Conservation (phyloP, 2,888 invertebrate species). For the Euzophera pinguis region DNA sequence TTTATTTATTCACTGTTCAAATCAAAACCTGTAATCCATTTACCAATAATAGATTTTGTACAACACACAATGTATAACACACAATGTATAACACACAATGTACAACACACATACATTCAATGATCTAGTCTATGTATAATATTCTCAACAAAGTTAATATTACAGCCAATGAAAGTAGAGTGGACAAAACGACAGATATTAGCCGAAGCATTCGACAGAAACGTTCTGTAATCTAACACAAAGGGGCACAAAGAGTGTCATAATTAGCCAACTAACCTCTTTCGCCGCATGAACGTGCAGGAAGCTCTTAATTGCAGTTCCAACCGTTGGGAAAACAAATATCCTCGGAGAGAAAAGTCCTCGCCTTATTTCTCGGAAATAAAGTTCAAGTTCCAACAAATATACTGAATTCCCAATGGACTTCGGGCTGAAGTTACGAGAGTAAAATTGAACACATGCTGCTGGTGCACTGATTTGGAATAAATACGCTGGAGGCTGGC, state of each 20-base stretch:
- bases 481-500: background rate
- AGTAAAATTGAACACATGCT: constrained; percentile 54
- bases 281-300: constrained; percentile 39
- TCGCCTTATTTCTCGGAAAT: constrained; percentile 20
- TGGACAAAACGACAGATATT: constrained; percentile 15
- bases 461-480: constrained; percentile 13
- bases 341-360: constrained; percentile 11
- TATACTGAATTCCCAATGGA: constrained; percentile 8
- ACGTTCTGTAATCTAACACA: constrained; percentile 21
- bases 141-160: too few species aligned
- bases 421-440: constrained; percentile 28
- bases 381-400: constrained; percentile 26
- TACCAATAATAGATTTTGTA: too few species aligned
- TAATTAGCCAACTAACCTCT: constrained; percentile 49
- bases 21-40: too few species aligned
- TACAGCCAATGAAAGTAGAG: background rate
- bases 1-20: too few species aligned
- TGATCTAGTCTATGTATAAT: too few species aligned
- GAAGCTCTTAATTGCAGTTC: constrained; percentile 52
- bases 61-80: too few species aligned
- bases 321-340: constrained; percentile 27
- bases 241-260: constrained; percentile 40
- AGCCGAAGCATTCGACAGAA: constrained; percentile 1
- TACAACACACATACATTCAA: too few species aligned
- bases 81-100: too few species aligned